phyloP scores from a whole-genome alignment of 2,888 invertebrate species.

The Acanthosepion esculentum region DNA sequence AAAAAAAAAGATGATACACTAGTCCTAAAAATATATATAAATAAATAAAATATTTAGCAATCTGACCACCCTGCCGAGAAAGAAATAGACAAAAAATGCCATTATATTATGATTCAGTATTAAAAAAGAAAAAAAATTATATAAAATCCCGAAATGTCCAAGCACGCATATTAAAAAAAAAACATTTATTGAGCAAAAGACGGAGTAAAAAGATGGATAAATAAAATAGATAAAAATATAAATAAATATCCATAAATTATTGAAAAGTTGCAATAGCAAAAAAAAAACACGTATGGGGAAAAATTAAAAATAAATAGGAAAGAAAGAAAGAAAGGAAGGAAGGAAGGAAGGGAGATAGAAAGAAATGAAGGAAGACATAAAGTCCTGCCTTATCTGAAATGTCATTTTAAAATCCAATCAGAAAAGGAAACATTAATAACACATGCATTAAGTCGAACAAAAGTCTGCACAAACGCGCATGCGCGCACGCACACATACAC shows the following conservation, averaged over 20 bases:
- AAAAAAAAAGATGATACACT: not conserved
- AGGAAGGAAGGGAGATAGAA: not conserved
- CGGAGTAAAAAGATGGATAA: no score
- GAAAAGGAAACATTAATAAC: no score
- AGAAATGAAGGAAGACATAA: not conserved
- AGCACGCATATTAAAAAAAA: not conserved
- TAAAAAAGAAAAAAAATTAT: not conserved
- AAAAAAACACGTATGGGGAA: not conserved
- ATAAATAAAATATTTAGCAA: not conserved
- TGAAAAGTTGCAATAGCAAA: not conserved
- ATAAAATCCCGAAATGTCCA: not conserved
- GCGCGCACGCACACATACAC: no score
- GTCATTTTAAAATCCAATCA: no score
- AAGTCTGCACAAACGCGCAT: no score
- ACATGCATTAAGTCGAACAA: no score
- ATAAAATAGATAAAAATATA: not conserved
- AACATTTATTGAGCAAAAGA: not conserved
- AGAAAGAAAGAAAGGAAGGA: not conserved
- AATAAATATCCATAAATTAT: no score
- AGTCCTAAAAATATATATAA: not conserved
- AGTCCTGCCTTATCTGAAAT: no score
- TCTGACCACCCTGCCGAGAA: not conserved
- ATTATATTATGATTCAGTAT: not conserved
- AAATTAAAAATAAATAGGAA: no score
- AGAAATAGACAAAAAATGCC: not conserved